Conservation (phyloP, 1,140 invertebrate species). For the Melitaea cinxia region DNA sequence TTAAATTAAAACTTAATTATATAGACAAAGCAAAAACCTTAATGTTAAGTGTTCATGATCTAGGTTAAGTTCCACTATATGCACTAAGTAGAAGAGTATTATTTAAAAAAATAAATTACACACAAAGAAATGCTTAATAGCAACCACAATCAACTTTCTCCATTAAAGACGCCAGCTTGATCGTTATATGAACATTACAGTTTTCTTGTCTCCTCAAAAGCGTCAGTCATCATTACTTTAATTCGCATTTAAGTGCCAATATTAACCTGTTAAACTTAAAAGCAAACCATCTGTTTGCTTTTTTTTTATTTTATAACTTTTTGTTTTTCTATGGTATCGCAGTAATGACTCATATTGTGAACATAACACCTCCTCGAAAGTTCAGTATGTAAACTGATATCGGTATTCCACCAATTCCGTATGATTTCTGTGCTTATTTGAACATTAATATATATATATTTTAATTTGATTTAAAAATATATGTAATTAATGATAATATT, state of each 20-base stretch:
- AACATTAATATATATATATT: not conserved
- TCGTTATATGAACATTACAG: conserved; percentile 38
- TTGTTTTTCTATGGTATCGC: not conserved
- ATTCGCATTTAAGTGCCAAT: conserved; percentile 14
- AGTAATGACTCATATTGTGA: conserved; percentile 34
- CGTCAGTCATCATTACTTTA: conserved; percentile 25
- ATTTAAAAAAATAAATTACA: conserved; percentile 28
- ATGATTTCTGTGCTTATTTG: not conserved
- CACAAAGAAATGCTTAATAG: conserved; percentile 36
- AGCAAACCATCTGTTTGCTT: not conserved
- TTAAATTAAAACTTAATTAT: too few species aligned
- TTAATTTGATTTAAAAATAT: not conserved
- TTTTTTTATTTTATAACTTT: not conserved
- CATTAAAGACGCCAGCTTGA: conserved; percentile 37
- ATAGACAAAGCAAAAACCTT: too few species aligned
- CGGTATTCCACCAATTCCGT: conserved; percentile 28
- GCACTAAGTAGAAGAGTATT: not conserved
- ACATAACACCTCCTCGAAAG: conserved; percentile 27
- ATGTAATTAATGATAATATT: not conserved
- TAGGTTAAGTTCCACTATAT: not conserved
- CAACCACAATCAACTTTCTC: conserved; percentile 37
- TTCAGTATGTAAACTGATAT: conserved; percentile 37
- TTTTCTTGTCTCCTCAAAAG: conserved; percentile 26
- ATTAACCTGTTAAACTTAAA: conserved; percentile 1
- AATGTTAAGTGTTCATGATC: conserved; percentile 1